phyloP scores from a whole-genome alignment of 2,113 vertebrate genomes.

The Cavia aperea region DNA sequence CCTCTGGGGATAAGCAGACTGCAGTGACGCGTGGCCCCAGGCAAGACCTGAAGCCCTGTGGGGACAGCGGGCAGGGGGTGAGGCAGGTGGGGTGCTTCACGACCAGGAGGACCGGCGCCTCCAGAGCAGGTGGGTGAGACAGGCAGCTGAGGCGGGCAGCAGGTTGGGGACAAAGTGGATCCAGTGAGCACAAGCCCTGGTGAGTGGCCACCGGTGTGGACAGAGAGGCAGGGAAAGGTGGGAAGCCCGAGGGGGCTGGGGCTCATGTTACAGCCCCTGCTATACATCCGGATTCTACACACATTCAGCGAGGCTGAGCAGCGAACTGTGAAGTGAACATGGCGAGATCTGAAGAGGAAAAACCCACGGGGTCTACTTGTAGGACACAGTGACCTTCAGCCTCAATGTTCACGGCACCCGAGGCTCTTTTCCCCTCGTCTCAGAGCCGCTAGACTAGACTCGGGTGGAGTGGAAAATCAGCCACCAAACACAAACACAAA shows the following conservation, averaged over 20 bases:
- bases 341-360: background rate
- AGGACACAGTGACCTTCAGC: background rate
- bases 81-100: background rate
- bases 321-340: background rate
- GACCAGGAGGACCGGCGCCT: background rate
- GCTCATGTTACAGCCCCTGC: background rate
- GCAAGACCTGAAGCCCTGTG: background rate
- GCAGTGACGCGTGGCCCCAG: background rate
- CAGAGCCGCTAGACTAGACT: background rate
- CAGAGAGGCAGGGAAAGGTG: background rate
- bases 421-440: background rate
- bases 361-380: background rate
- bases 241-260: background rate
- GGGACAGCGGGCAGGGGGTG: background rate
- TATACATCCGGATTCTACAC: background rate
- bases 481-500: background rate
- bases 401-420: background rate
- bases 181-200: background rate
- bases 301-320: background rate
- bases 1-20: background rate
- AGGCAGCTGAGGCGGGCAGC: background rate
- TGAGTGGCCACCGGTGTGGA: background rate
- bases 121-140: background rate
- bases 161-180: conserved; percentile 25
- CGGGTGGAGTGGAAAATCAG: background rate